Base-by-base conservation (phyloP, 2,888 invertebrate genomes). In the Amphipoea oculea region DNA sequence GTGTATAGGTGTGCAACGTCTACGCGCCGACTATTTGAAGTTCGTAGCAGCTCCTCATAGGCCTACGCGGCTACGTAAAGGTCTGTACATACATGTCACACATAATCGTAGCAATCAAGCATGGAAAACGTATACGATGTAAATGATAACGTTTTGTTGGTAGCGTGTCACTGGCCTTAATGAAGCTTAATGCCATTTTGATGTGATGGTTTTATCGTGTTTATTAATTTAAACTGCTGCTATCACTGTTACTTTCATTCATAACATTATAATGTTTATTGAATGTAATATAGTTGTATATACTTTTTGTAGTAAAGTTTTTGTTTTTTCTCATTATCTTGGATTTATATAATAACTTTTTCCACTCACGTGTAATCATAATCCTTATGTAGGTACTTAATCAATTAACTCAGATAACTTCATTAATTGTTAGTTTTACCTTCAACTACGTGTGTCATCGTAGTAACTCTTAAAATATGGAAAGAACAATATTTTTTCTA, bases 11-110 rank as follows among this genome's bases (percentile, higher is more conserved):
- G 82, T 76, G 84, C 83, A 89, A 85, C 87, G 92, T 90, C 91
- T 90, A 89, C 88, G 85, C 86, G 88, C 78, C 85, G 89, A 92
- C 92, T 92, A 90, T 84, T 81, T 74, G 54, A 82, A 83, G 78
- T 77, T 82, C 84, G 89, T 86, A 80, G 88, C 85, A 48, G 76
- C 76, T 66, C 77, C 65, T 76, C 86, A 78, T 82, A 83, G 83
- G 79, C 83, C 85, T 89, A 87, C 84, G 81, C 81, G 81, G 73
- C 81, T 81, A 82, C 78, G 73, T 89, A 87, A 92, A 86, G 92
- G 83, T 78, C 36, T 75, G 88, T 78, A 45, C 86, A 92, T 86
- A 87, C 76, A 83, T 72, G 63, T 76, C 72, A 83, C 77, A 67
- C 51, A 14, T 81, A 69, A 82, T 80, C 54, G 74, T 62, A 70